These are phyloP conservation scores for Rhamphomyia laevipes DNA, from an alignment of 2,888 invertebrate species.

Conservation along the genomic window DNA sequence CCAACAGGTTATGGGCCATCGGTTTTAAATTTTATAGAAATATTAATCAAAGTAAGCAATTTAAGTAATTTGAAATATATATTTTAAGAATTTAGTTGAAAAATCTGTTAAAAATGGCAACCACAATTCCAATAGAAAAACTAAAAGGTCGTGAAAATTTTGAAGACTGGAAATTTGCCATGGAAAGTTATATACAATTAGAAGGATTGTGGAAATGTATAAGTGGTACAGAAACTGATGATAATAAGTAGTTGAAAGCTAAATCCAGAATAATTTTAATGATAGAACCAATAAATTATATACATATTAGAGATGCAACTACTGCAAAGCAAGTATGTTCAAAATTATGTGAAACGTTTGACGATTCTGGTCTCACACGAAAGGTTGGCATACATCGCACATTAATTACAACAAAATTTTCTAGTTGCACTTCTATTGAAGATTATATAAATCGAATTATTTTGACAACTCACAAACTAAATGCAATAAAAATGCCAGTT, in stretches of 20 bases:
- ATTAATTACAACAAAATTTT: not conserved
- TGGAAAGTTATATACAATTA: not conserved
- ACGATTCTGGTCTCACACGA: not conserved
- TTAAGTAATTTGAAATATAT: too few species aligned
- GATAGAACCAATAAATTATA: not conserved
- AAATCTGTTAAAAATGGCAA: not conserved
- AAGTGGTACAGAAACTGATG: not conserved
- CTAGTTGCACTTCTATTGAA: too few species aligned
- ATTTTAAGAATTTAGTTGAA: not conserved
- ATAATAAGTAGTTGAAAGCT: not conserved
- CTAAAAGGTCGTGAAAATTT: not conserved
- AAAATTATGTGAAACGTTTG: not conserved
- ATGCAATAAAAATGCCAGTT: not conserved
- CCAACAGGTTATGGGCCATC: not conserved
- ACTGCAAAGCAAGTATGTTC: not conserved
- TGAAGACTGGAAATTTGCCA: not conserved
- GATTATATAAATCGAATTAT: too few species aligned
- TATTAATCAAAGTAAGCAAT: too few species aligned
- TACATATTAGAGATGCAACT: not conserved
- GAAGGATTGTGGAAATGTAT: not conserved
- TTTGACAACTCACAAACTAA: not conserved
- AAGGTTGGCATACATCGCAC: not conserved
- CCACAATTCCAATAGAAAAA: not conserved
- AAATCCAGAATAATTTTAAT: not conserved
- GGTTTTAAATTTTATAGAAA: not conserved